Evolutionary conservation across 2,888 invertebrate species (phyloP), one percentile per base, ranked within the genome.

Genomic region (Actias luna): DNA sequence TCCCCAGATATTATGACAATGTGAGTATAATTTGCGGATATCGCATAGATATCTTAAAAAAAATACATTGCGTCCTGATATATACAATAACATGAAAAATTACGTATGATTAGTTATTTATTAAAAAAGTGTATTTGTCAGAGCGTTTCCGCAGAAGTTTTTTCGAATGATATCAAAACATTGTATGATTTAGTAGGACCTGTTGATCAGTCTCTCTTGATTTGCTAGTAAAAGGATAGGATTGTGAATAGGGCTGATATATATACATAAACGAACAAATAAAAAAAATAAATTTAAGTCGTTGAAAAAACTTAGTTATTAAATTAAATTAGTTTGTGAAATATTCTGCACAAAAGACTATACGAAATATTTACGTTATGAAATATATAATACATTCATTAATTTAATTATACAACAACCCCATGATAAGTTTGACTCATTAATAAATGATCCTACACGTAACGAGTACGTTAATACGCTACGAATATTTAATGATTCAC

Each of bases 401-500:
- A 52, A 39, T 18, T 5, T 52, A 52, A 25, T 60, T 0, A 52
- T 35, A 25, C 52, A 25, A 14, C 16, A 50, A 12, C 10, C 2
- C 25, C 10, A 50, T 22, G 22, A 16, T 8, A 50, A 50, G 57
- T 14, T 16, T 7, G 39, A 62, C 22, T 27, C 61, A 31, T 60
- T 25, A 60, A 61, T 57, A 39, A 52, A 22, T n/a, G 16, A 58
- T 58, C 31, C 31, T 31, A 42, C 8, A 18, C 31, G 18, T 72
- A 67, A 69, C 68, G 64, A 66, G 61, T 62, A 64, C 67, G 69
- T 69, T 74, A 75, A 73, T 71, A 72, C 73, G 70, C 70, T 68
- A 70, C 67, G 73, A 68, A 71, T 72, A 70, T 72, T 80, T 79
- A 81, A 81, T 80, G 80, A 83, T 80, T 77, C 77, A 79, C 77